Conservation (phyloP, 2,797 vertebrate genomes). For the Hippoglossus hippoglossus region DNA sequence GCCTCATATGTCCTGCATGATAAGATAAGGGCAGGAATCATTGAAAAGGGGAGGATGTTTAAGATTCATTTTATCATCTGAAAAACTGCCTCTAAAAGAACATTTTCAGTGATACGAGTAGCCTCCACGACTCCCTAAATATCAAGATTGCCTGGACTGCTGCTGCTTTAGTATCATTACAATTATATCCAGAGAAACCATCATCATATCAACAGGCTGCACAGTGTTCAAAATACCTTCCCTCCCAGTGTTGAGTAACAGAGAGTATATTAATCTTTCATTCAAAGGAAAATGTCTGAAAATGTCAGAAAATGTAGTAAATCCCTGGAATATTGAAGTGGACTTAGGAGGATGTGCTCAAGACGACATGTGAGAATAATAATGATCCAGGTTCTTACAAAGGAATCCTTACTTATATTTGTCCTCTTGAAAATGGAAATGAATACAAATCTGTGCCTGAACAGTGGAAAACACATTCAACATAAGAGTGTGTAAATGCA, state of each 20-base stretch:
- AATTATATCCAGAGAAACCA: constrained; percentile 27
- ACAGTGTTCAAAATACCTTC: not conserved
- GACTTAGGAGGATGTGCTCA: not conserved
- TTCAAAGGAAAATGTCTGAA: not conserved
- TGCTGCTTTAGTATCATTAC: constrained; percentile 28
- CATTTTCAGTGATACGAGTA: constrained; percentile 25
- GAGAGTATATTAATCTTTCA: not conserved
- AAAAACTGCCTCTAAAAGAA: constrained; percentile 7
- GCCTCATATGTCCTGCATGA: not conserved
- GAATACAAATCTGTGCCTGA: not conserved
- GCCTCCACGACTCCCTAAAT: constrained; percentile 21
- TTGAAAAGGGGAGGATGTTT: not conserved
- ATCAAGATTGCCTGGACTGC: constrained; percentile 22
- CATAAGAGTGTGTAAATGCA: not conserved
- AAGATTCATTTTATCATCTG: constrained; percentile 27
- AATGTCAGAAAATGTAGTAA: not conserved
- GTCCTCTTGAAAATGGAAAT: not conserved
- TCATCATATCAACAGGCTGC: constrained; percentile 4
- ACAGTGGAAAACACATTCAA: not conserved
- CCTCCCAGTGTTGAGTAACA: not conserved
- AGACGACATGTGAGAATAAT: not conserved
- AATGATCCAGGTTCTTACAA: not conserved
- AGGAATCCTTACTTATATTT: not conserved
- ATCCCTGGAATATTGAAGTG: constrained; percentile 4
- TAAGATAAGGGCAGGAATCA: constrained; percentile 15